Percentiles rank a stretch among this genome's conserved stretches.
Evolutionary conservation across 2,888 invertebrate genomes (phyloP).

Genomic region (Synergus gifuensis): DNA sequence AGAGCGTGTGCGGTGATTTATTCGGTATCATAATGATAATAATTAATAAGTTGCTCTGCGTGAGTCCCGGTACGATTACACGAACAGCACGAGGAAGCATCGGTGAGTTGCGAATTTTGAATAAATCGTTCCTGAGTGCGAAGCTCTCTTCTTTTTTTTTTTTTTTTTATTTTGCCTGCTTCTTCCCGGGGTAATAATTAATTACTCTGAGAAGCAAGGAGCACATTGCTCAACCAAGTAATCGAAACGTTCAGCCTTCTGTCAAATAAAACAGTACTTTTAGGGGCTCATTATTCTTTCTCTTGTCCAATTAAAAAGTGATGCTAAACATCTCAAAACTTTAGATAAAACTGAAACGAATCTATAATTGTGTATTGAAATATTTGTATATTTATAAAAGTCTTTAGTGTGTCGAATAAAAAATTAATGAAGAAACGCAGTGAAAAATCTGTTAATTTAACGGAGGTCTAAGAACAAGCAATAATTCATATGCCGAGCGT

Average conservation of each 20-base stretch:
- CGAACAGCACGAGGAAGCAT: slow-evolving; percentile 52
- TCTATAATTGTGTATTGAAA: too few species aligned
- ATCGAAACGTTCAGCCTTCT: slow-evolving; percentile 21
- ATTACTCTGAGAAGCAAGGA: slow-evolving; percentile 24
- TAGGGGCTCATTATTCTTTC: slow-evolving; percentile 9
- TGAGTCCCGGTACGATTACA: slow-evolving; percentile 55
- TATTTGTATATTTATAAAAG: neutral
- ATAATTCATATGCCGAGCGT: slow-evolving; percentile 1
- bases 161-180: neutral
- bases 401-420: neutral
- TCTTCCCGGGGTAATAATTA: slow-evolving; percentile 14
- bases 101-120: slow-evolving; percentile 41
- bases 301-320: neutral
- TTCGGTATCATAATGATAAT: slow-evolving; percentile 27
- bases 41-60: slow-evolving; percentile 60
- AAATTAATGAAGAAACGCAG: neutral
- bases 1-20: slow-evolving; percentile 16
- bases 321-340: too few species aligned
- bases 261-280: slow-evolving; percentile 18
- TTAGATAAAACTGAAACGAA: neutral
- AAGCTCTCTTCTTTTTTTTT: slow-evolving; percentile 38
- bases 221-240: neutral
- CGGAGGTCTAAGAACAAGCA: neutral
- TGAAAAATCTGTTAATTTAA: neutral
- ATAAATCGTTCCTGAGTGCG: slow-evolving; percentile 34